phyloP scores from a whole-genome alignment of 2,888 invertebrate species.

The Xylophagus ater region DNA sequence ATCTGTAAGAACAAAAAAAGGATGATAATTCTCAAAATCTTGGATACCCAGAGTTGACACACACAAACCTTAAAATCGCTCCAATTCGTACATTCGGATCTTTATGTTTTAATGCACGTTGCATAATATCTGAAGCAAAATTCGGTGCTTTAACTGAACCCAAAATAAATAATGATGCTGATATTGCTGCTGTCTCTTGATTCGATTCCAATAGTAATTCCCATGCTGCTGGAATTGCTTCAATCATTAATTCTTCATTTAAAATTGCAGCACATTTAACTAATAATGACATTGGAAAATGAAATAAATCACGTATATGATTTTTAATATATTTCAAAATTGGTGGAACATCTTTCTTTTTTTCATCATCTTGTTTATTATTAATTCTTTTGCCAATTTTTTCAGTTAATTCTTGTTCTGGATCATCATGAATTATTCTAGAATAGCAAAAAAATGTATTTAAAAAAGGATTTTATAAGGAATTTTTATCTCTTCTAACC shows the following conservation, averaged over 20 bases:
- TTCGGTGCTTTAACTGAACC: constrained; percentile 86
- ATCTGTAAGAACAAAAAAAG: constrained; percentile 49
- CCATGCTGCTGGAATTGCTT: constrained; percentile 90
- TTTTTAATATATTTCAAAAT: constrained; percentile 71
- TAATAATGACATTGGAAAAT: constrained; percentile 74
- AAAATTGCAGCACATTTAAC: constrained; percentile 85
- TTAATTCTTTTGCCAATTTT: constrained; percentile 33
- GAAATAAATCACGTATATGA: constrained; percentile 77
- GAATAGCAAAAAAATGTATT: neutral
- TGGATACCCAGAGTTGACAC: neutral
- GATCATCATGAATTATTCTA: constrained; percentile 28
- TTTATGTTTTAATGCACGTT: constrained; percentile 70
- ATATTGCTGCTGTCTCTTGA: constrained; percentile 64
- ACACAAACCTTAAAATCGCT: constrained; percentile 58
- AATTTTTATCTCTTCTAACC: constrained; percentile 35
- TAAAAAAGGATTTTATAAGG: neutral
- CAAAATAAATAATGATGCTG: constrained; percentile 83
- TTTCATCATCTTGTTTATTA: constrained; percentile 39
- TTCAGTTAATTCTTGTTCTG: constrained; percentile 34
- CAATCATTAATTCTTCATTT: constrained; percentile 74
- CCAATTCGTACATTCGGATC: constrained; percentile 74
- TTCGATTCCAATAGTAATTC: constrained; percentile 88
- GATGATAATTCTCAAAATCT: too few species aligned
- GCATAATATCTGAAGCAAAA: constrained; percentile 82
- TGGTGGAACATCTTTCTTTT: constrained; percentile 50